These are phyloP conservation scores for Chunga burmeisteri DNA, from an alignment of 2,113 vertebrate species.

Conservation along the genomic window DNA sequence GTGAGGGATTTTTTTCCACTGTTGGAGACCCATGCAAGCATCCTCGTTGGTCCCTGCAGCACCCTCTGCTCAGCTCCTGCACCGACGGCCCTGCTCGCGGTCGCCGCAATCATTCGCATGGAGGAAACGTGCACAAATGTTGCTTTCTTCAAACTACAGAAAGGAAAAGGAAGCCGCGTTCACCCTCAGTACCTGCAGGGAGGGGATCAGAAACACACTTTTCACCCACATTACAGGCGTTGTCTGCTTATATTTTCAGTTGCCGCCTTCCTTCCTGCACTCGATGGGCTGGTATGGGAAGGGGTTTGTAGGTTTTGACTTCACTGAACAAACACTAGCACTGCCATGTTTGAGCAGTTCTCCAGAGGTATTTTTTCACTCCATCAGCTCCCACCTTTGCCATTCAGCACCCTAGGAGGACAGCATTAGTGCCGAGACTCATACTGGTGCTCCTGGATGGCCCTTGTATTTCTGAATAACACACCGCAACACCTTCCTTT, in stretches of 20 bases:
- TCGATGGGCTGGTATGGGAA: background rate
- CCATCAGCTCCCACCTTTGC: background rate
- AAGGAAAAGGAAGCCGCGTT: constrained; percentile 2
- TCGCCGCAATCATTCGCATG: background rate
- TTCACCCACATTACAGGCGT: background rate
- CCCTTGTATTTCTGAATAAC: background rate
- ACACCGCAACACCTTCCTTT: background rate
- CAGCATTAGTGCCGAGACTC: background rate
- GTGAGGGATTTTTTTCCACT: background rate
- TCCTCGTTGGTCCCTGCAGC: background rate
- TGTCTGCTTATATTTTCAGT: background rate
- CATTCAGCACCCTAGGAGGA: background rate
- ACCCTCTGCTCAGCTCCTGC: background rate
- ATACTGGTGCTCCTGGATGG: background rate
- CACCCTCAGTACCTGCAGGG: background rate
- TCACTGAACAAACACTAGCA: background rate
- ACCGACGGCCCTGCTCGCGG: background rate
- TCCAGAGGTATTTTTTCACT: background rate
- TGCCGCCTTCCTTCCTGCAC: background rate
- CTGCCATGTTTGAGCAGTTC: background rate
- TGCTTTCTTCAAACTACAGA: background rate
- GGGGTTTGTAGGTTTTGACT: background rate
- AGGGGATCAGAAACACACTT: background rate
- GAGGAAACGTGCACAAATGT: background rate
- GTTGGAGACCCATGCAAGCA: background rate